phyloP scores from a whole-genome alignment of 2,113 vertebrate species.

The Platysternon megacephalum region DNA sequence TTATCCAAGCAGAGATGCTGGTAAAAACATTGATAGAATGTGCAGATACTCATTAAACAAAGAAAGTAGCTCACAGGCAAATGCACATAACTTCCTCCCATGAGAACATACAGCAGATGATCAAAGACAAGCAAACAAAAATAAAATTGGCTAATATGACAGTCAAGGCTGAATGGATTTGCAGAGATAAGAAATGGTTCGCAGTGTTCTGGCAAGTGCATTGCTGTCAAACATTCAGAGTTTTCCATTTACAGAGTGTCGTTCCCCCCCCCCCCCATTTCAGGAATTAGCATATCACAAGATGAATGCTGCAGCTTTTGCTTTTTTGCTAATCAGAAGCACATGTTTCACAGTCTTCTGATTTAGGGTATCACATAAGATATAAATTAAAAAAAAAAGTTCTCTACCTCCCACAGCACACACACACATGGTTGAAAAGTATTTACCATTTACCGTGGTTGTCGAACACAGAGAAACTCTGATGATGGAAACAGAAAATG shows the following conservation, averaged over 20 bases:
- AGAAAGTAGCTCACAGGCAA: constrained; percentile 54
- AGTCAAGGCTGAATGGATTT: constrained; percentile 64
- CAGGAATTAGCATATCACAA: constrained; percentile 52
- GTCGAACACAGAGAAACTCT: neutral
- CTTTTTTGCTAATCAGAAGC: constrained; percentile 23
- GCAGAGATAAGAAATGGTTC: constrained; percentile 61
- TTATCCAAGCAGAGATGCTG: neutral
- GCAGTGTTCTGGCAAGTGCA: constrained; percentile 43
- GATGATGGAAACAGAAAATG: neutral
- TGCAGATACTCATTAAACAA: constrained; percentile 54
- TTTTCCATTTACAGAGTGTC: constrained; percentile 33
- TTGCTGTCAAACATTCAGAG: constrained; percentile 42
- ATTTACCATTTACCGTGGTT: neutral
- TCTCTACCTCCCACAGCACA: neutral
- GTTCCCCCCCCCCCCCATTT: constrained; percentile 14
- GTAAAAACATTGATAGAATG: constrained; percentile 35
- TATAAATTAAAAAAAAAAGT: neutral
- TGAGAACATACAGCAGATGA: constrained; percentile 52
- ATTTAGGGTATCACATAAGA: constrained; percentile 32
- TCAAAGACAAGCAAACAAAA: constrained; percentile 66
- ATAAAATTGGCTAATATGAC: constrained; percentile 69
- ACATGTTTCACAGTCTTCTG: neutral
- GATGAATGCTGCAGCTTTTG: constrained; percentile 21
- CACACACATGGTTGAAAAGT: neutral
- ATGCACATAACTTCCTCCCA: constrained; percentile 47